A percentile compares a stretch with the other conserved stretches of the same genome.
phyloP scores from a whole-genome alignment of 2,888 invertebrate genomes.

The Philonicus albiceps region DNA sequence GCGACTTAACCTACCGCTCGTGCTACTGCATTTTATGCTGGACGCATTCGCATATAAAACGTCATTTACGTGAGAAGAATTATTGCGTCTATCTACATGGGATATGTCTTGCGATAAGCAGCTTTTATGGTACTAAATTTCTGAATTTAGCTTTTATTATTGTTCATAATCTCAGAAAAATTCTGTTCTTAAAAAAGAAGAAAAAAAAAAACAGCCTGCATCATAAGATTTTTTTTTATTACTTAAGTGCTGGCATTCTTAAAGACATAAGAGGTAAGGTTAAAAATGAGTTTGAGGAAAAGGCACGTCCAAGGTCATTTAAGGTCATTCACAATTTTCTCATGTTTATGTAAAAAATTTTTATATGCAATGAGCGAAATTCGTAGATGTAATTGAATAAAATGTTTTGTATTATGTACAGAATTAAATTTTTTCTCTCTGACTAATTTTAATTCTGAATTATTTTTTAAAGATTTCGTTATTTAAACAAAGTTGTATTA shows the following conservation, averaged over 20 bases:
- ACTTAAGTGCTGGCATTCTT: background rate
- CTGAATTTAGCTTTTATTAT: background rate
- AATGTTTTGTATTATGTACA: too few species aligned
- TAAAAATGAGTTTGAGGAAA: background rate
- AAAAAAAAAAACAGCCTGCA: too few species aligned
- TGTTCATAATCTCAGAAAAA: background rate
- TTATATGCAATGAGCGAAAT: background rate
- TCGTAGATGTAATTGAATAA: too few species aligned
- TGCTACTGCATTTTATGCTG: background rate
- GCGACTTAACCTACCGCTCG: background rate
- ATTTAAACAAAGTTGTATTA: too few species aligned
- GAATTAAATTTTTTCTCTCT: too few species aligned
- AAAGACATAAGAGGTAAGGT: background rate
- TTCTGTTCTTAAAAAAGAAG: background rate
- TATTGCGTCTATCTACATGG: background rate
- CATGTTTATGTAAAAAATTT: background rate
- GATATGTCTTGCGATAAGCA: background rate
- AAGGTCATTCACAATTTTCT: background rate
- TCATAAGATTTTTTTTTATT: background rate
- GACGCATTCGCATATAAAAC: background rate
- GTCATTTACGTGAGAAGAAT: background rate
- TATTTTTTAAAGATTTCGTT: too few species aligned
- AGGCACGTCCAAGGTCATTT: background rate
- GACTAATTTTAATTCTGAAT: too few species aligned
- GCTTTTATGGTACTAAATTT: background rate